Percentiles rank a stretch among this genome's conserved stretches.
Evolutionary conservation across 2,888 invertebrate species (phyloP).

Genomic region (Diogma glabrata): DNA sequence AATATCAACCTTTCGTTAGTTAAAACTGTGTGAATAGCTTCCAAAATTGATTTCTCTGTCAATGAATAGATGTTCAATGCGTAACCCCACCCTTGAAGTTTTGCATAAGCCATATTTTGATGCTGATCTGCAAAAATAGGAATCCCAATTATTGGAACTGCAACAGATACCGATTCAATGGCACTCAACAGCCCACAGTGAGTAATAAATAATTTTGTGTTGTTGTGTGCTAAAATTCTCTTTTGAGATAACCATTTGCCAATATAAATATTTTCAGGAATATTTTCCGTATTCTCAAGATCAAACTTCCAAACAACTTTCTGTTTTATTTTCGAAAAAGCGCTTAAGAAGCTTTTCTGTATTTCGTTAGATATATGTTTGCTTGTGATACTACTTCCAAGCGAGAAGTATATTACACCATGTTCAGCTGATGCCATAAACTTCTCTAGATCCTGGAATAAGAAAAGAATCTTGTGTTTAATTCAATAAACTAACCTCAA

Average conservation of each 20-base stretch:
- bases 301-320: conserved; percentile 15
- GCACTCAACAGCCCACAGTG: conserved; percentile 40
- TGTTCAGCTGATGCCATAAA: conserved; percentile 34
- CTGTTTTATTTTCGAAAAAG: conserved; percentile 14
- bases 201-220: conserved; percentile 37
- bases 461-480: too few species aligned
- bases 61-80: conserved; percentile 29
- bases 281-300: conserved; percentile 24
- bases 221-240: conserved; percentile 37
- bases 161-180: conserved; percentile 38
- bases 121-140: conserved; percentile 42
- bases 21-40: too few species aligned
- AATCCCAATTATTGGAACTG: conserved; percentile 40
- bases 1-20: too few species aligned
- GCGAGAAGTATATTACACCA: conserved; percentile 39
- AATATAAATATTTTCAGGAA: conserved; percentile 31
- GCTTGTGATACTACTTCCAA: conserved; percentile 36
- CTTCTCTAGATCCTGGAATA: conserved; percentile 30
- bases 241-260: conserved; percentile 38
- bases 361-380: conserved; percentile 22
- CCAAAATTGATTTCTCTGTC: too few species aligned
- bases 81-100: conserved; percentile 33
- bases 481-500: too few species aligned
- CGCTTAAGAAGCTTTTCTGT: conserved; percentile 11
- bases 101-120: conserved; percentile 37